phyloP scores from a whole-genome alignment of 2,888 invertebrate genomes.

The Parnassius mnemosyne region DNA sequence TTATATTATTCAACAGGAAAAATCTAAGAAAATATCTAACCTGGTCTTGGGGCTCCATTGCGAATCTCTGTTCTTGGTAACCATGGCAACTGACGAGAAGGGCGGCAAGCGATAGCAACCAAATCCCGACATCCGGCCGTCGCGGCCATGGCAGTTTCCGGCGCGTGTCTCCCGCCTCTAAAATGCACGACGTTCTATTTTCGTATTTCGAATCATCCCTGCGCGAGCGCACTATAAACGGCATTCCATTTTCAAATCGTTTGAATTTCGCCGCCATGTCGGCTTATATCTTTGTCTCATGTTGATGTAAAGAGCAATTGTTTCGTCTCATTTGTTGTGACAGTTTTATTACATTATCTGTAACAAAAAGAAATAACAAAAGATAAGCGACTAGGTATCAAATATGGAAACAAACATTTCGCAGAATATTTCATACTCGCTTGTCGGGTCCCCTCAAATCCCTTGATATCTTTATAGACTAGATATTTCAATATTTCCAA shows the following conservation, averaged over 20 bases:
- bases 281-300: constrained; percentile 60
- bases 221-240: constrained; percentile 54
- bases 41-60: constrained; percentile 76
- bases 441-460: no score
- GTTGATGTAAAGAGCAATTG: constrained; percentile 44
- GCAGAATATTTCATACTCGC: no score
- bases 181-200: constrained; percentile 51
- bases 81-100: constrained; percentile 63
- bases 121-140: constrained; percentile 55
- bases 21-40: constrained; percentile 37
- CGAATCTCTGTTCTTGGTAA: constrained; percentile 88
- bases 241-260: constrained; percentile 52
- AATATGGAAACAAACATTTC: no score
- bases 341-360: constrained; percentile 35
- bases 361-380: constrained; percentile 23
- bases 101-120: constrained; percentile 51
- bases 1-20: no score
- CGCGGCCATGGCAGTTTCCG: constrained; percentile 50
- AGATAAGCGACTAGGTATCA: no score
- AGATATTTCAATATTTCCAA: no score
- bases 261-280: constrained; percentile 61
- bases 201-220: constrained; percentile 56
- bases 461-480: no score
- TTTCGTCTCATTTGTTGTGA: constrained; percentile 34
- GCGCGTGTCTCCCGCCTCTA: constrained; percentile 36